Evolutionary conservation across 2,888 invertebrate genomes (phyloP), one percentile per base, ranked within the genome.

Genomic region (Byasa hedistus): DNA sequence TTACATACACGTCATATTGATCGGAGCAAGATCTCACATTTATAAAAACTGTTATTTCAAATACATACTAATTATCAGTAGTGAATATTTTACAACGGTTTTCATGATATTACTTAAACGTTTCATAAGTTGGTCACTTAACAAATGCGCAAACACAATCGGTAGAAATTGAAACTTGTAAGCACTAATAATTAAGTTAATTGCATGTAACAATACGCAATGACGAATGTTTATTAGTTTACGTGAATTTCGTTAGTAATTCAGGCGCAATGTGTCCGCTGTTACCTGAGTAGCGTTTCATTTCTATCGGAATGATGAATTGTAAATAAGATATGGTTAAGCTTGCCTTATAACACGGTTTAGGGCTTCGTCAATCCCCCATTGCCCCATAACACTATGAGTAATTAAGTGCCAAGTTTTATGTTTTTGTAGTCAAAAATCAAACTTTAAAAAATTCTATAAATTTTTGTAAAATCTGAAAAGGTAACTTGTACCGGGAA

Each of bases 141-240:
- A 27, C 59, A 51, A 24, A 21, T 21, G 52, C 60, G 21, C 21
- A n/a, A 52, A 61, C 27, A 54, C 12, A 61, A 19, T 55, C 54
- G 55, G 23, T 36, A 55, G 55, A 23, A 54, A 55, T 23, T 3
- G 36, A 55, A 55, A 55, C 36, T 12, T 61, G 23, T 61, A 61
- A 61, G 55, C 61, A 55, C 61, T 55, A n/a, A 61, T 61, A 61
- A 55, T 55, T 61, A 12, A 61, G 21, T 61, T 61, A 61, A 61
- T 61, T 61, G 61, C 32, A 55, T 55, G 39, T 36, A 39, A 23
- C 55, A 61, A 19, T 61, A n/a, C 54, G 61, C 55, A 61, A 61
- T 55, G 61, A 55, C 54, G 61, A 61, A 61, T 61, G 55, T 61
- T 61, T 23, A 61, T 61, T 32, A 55, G 19, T 15, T 39, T 61